A percentile compares a stretch with the other conserved stretches of the same genome.
Conservation (phyloP, 2,797 vertebrate species). For the Dallia pectoralis region DNA sequence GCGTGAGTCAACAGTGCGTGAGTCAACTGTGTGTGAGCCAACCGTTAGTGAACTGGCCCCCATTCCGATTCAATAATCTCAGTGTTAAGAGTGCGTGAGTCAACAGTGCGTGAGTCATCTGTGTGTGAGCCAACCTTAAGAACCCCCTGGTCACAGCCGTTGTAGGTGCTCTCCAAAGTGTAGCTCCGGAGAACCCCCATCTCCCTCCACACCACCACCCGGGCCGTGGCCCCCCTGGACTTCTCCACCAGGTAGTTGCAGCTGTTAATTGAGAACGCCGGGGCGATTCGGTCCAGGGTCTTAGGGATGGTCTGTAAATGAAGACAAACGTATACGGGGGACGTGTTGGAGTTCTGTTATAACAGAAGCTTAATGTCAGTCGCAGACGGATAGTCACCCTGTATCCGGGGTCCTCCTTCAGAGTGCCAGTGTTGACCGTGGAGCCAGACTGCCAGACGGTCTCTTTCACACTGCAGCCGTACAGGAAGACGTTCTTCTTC, state of each 20-base stretch:
- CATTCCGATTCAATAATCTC: slow-evolving; percentile 3
- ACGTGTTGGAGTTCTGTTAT: neutral
- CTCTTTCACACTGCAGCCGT: slow-evolving; percentile 92
- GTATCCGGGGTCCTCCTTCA: slow-evolving; percentile 86
- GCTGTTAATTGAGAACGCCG: slow-evolving; percentile 88
- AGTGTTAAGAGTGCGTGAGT: slow-evolving; percentile 11
- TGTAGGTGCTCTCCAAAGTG: slow-evolving; percentile 94
- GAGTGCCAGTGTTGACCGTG: slow-evolving; percentile 63
- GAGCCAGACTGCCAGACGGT: slow-evolving; percentile 88
- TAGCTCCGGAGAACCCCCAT: slow-evolving; percentile 89
- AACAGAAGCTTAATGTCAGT: neutral
- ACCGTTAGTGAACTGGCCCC: slow-evolving; percentile 2
- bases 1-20: too few species aligned
- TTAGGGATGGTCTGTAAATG: slow-evolving; percentile 82
- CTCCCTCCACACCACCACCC: slow-evolving; percentile 92
- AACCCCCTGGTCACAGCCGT: slow-evolving; percentile 88
- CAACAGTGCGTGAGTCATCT: too few species aligned
- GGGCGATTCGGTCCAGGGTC: slow-evolving; percentile 88
- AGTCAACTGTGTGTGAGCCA: too few species aligned
- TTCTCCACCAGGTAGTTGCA: slow-evolving; percentile 94
- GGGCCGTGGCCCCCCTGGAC: slow-evolving; percentile 84
- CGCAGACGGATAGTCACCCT: slow-evolving; percentile 65
- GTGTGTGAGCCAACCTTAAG: slow-evolving; percentile 77
- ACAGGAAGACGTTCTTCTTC: slow-evolving; percentile 92
- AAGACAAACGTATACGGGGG: neutral